Percentiles rank a stretch among this genome's conserved stretches.
Evolutionary conservation across 1,140 invertebrate species (phyloP).

Genomic region (Brachionus koreanus): DNA sequence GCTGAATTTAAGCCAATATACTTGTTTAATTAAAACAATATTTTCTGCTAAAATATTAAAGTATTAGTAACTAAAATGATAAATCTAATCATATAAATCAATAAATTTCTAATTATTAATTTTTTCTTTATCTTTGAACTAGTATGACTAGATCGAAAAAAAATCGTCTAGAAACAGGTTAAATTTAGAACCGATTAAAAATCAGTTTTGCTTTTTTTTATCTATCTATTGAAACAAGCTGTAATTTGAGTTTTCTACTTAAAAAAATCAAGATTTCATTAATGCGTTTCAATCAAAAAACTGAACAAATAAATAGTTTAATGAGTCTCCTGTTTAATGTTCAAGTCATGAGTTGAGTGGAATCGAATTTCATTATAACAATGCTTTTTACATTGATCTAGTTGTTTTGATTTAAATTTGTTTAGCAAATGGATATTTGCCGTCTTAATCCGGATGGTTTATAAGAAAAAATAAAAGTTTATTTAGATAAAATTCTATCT

Average conservation of each 20-base stretch:
- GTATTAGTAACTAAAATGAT: not conserved
- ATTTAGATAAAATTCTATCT: not conserved
- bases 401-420: not conserved
- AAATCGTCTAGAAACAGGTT: slow-evolving; percentile 5
- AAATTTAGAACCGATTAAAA: slow-evolving; percentile 2
- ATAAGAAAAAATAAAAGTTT: not conserved
- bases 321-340: not conserved
- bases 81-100: slow-evolving; percentile 3
- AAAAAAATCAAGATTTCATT: not conserved
- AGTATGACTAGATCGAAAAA: not conserved
- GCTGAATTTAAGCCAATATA: not conserved
- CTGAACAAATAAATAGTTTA: slow-evolving; percentile 8
- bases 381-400: not conserved
- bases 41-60: not conserved
- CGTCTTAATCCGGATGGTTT: not conserved
- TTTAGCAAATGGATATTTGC: not conserved
- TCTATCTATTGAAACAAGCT: not conserved
- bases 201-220: not conserved
- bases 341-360: not conserved
- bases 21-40: not conserved
- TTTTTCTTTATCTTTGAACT: not conserved
- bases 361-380: slow-evolving; percentile 10
- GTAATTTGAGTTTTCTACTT: slow-evolving; percentile 26
- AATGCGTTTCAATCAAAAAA: slow-evolving; percentile 17
- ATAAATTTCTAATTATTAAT: not conserved